Evolutionary conservation across 1,140 invertebrate genomes (phyloP).

Genomic region (Chrysoperla carnea): DNA sequence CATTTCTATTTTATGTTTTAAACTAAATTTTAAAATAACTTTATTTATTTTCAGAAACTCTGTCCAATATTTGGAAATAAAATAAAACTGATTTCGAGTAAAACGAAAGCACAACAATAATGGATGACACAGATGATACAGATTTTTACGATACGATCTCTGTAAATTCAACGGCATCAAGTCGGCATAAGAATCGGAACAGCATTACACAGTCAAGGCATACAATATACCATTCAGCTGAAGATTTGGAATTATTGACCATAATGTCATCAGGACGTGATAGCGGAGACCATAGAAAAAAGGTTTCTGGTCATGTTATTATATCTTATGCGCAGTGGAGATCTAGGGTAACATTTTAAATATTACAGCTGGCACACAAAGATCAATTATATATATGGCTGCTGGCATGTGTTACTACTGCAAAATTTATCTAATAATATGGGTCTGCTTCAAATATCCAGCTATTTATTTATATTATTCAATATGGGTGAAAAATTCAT

Average conservation of each 20-base stretch:
- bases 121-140: neutral
- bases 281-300: slow-evolving; percentile 7
- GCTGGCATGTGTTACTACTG: neutral
- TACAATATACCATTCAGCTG: slow-evolving; percentile 22
- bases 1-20: too few species aligned
- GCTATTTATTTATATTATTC: neutral
- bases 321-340: slow-evolving; percentile 24
- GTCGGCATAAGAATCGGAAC: slow-evolving; percentile 9
- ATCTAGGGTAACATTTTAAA: slow-evolving; percentile 20
- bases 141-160: neutral
- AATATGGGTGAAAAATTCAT: neutral
- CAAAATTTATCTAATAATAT: slow-evolving; percentile 3
- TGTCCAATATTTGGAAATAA: too few species aligned
- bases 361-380: neutral
- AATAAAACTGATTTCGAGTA: too few species aligned
- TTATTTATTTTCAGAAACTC: too few species aligned
- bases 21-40: too few species aligned
- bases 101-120: neutral
- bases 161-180: neutral
- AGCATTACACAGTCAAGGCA: slow-evolving; percentile 19
- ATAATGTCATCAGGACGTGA: slow-evolving; percentile 9
- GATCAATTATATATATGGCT: neutral
- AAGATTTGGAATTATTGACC: slow-evolving; percentile 17
- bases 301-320: slow-evolving; percentile 19
- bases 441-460: slow-evolving; percentile 1